These are phyloP conservation scores for Poecilia gillii DNA, from an alignment of 2,797 vertebrate genomes.

Conservation along the genomic window DNA sequence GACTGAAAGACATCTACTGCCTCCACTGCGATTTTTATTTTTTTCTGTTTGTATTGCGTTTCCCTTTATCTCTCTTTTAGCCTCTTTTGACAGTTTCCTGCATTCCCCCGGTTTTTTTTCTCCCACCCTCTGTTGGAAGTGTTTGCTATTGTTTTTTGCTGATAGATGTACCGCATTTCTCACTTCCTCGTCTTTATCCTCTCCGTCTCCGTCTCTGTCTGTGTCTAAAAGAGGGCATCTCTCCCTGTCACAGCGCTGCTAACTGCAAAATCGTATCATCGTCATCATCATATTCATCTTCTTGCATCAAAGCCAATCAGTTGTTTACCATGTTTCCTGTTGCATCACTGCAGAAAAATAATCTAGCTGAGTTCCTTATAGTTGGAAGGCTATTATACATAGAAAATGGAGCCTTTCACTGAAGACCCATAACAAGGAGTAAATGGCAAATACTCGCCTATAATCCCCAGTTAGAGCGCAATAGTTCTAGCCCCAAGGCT, in stretches of 20 bases:
- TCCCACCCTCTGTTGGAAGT: background rate
- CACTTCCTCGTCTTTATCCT: slow-evolving; percentile 11
- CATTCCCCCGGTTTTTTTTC: slow-evolving; percentile 10
- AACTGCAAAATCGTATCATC: slow-evolving; percentile 64
- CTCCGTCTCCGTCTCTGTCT: background rate
- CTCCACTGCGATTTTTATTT: slow-evolving; percentile 43
- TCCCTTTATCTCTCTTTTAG: slow-evolving; percentile 30
- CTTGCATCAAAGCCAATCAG: slow-evolving; percentile 68
- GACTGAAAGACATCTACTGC: slow-evolving; percentile 57
- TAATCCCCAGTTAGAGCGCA: slow-evolving; percentile 74
- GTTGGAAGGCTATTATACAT: slow-evolving; percentile 50
- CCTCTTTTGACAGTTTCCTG: slow-evolving; percentile 13
- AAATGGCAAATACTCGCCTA: slow-evolving; percentile 74
- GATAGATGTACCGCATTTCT: slow-evolving; percentile 38
- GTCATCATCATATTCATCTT: slow-evolving; percentile 57
- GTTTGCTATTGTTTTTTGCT: background rate
- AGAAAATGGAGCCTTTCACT: slow-evolving; percentile 59
- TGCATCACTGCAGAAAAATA: slow-evolving; percentile 55
- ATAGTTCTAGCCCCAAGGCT: slow-evolving; percentile 66
- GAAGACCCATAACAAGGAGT: slow-evolving; percentile 69
- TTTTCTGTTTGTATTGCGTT: slow-evolving; percentile 44
- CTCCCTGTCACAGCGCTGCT: slow-evolving; percentile 51
- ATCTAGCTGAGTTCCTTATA: slow-evolving; percentile 39
- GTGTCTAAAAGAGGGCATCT: slow-evolving; percentile 26
- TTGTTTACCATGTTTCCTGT: slow-evolving; percentile 66